Evolutionary conservation across 2,888 invertebrate genomes (phyloP).

Genomic region (Nipponacmea schrenckii): DNA sequence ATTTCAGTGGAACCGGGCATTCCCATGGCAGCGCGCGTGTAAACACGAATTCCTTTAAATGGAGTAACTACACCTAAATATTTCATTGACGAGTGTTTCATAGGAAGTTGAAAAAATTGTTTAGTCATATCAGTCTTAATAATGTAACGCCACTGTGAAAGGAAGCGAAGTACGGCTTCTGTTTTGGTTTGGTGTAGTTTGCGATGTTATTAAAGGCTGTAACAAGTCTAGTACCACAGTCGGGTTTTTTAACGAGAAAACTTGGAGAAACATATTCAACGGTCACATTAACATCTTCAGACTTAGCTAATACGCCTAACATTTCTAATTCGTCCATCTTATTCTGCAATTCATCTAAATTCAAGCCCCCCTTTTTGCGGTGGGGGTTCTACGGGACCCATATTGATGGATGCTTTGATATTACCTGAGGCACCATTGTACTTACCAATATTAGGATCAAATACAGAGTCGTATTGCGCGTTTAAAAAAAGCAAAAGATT

Average conservation of each 20-base stretch:
- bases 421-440: too few relatives aligned
- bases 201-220: neutral
- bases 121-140: slow-evolving; percentile 5
- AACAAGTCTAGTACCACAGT: neutral
- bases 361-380: neutral
- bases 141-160: neutral
- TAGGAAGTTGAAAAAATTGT: neutral
- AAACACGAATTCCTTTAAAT: slow-evolving; percentile 5
- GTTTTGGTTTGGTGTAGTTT: neutral
- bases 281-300: too few relatives aligned
- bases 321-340: slow-evolving; percentile 8
- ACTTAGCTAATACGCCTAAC: neutral
- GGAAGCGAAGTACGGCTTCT: too few relatives aligned
- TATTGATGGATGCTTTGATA: too few relatives aligned
- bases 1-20: too few relatives aligned
- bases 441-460: too few relatives aligned
- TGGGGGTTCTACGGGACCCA: too few relatives aligned
- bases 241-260: neutral
- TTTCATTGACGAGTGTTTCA: neutral
- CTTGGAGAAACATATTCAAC: neutral
- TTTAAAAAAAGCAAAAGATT: too few relatives aligned
- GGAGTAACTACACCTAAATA: neutral
- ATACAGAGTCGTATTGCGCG: too few relatives aligned
- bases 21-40: too few relatives aligned
- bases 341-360: slow-evolving; percentile 5